Evolutionary conservation across 23 tunicate genomes (phyloP).

Genomic region (Halocynthia aurantium): DNA sequence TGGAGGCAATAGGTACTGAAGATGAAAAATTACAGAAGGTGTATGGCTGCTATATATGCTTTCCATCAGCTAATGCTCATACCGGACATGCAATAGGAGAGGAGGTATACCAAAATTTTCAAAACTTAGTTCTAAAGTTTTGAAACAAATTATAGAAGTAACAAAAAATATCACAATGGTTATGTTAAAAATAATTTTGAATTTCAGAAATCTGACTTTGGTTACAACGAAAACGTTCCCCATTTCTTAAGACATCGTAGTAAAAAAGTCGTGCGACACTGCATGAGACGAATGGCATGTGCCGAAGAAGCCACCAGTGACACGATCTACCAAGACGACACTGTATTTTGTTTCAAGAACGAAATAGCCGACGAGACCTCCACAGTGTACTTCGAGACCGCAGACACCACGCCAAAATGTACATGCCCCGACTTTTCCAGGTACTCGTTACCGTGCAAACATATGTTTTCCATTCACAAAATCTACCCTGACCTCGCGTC

Average conservation of each 20-base stretch:
- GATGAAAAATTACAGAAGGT: neutral
- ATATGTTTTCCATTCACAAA: constrained; percentile 14
- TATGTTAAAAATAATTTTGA: too few species aligned
- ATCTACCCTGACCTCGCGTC: constrained; percentile 7
- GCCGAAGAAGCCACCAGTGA: neutral
- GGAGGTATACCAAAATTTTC: neutral
- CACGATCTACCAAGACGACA: neutral
- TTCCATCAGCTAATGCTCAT: constrained; percentile 13
- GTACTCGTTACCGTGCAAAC: constrained; percentile 9
- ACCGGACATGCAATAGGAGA: constrained; percentile 25
- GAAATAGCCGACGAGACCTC: neutral
- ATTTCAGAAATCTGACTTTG: too few species aligned
- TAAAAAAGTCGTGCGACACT: constrained; percentile 1
- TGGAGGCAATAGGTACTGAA: neutral
- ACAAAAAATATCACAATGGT: too few species aligned
- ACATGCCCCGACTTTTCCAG: neutral
- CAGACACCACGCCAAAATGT: neutral
- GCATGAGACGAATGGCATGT: neutral
- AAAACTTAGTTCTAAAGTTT: too few species aligned
- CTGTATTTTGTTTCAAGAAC: constrained; percentile 9
- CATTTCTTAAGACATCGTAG: neutral
- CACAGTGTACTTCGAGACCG: neutral
- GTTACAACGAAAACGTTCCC: constrained; percentile 1
- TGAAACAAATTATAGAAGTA: too few species aligned
- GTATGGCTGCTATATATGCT: constrained; percentile 13